Evolutionary conservation across 2,113 vertebrate genomes (phyloP).

Genomic region (Elanoides forficatus): DNA sequence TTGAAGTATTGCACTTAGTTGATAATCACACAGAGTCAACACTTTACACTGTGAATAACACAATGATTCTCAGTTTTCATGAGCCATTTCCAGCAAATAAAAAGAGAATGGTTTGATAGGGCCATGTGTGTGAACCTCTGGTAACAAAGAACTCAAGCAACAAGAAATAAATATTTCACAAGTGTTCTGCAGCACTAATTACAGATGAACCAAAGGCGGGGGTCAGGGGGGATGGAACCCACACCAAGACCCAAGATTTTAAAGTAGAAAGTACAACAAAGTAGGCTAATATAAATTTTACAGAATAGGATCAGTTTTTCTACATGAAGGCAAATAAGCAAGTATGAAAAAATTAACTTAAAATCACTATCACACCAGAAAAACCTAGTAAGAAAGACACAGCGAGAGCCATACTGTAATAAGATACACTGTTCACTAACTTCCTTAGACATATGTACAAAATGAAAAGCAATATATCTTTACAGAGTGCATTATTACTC

Average conservation of each 20-base stretch:
- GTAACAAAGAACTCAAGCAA: not conserved
- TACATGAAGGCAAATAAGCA: not conserved
- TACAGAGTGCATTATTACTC: not conserved
- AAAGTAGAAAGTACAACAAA: not conserved
- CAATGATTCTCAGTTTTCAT: not conserved
- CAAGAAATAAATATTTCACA: conserved; percentile 12
- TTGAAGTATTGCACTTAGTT: not conserved
- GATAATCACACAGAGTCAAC: not conserved
- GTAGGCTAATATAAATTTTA: not conserved
- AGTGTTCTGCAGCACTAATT: not conserved
- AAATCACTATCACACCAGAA: not conserved
- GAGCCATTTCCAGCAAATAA: not conserved
- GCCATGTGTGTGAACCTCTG: not conserved
- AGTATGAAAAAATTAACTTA: not conserved
- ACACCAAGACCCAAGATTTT: not conserved
- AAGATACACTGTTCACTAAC: not conserved
- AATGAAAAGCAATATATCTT: not conserved
- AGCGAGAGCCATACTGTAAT: not conserved
- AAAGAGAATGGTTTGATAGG: not conserved
- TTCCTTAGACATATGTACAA: not conserved
- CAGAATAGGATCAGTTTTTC: not conserved
- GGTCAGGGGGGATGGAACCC: no score
- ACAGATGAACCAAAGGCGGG: not conserved
- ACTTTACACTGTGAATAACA: not conserved
- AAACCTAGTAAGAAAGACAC: not conserved